phyloP scores from a whole-genome alignment of 2,113 vertebrate species.

The Chaetorhynchus papuensis region DNA sequence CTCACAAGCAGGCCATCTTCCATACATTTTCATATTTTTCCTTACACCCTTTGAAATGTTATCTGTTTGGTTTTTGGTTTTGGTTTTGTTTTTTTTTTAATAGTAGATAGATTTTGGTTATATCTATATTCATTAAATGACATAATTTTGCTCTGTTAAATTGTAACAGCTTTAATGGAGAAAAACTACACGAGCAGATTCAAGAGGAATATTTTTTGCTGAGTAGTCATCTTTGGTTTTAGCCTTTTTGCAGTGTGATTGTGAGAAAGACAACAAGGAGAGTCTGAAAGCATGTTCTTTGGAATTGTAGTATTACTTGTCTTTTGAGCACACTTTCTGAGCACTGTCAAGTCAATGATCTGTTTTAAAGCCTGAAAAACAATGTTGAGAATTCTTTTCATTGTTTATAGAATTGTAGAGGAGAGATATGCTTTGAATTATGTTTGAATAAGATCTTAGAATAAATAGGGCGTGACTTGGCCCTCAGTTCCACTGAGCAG shows the following conservation, averaged over 20 bases:
- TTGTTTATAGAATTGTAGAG: neutral
- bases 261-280: neutral
- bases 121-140: neutral
- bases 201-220: neutral
- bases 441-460: neutral
- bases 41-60: neutral
- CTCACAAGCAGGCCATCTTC: neutral
- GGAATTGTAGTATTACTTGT: neutral
- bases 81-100: neutral
- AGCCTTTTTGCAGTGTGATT: constrained; percentile 20
- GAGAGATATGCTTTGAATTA: constrained; percentile 11
- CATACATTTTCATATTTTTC: neutral
- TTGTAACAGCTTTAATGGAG: neutral
- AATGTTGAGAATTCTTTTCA: neutral
- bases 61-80: neutral
- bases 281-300: constrained; percentile 27
- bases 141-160: neutral
- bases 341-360: neutral
- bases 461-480: neutral
- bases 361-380: neutral
- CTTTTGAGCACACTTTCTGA: constrained; percentile 10
- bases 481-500: neutral
- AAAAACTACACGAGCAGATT: constrained; percentile 9
- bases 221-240: neutral
- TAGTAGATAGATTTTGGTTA: neutral